Evolutionary conservation across 2,888 invertebrate species (phyloP).

Genomic region (Tetramorium bicarinatum): DNA sequence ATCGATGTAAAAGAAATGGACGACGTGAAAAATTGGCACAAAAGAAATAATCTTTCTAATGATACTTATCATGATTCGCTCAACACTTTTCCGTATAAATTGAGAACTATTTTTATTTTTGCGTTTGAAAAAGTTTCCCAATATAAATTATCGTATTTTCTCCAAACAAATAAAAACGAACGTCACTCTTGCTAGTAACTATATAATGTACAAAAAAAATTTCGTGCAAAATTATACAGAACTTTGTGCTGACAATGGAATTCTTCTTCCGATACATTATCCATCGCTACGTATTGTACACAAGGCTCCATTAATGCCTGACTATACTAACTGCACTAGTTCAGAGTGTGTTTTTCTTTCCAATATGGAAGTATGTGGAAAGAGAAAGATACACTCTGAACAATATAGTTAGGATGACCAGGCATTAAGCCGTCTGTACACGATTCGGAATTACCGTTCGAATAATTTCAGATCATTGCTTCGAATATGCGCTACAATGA

Average conservation of each 20-base stretch:
- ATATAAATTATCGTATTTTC: not conserved
- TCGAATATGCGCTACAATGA: conserved; percentile 68
- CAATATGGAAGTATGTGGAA: too few relatives aligned
- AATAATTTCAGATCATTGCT: conserved; percentile 64
- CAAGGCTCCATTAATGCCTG: too few relatives aligned
- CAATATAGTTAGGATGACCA: too few relatives aligned
- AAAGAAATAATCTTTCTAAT: conserved; percentile 64
- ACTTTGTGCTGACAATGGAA: conserved; percentile 12
- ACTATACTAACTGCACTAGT: too few relatives aligned
- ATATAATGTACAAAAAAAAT: not conserved
- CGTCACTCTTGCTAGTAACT: not conserved
- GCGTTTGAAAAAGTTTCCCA: not conserved
- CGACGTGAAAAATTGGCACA: conserved; percentile 66
- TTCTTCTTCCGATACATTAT: conserved; percentile 7
- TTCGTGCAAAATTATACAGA: not conserved
- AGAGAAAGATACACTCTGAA: too few relatives aligned
- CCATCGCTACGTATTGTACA: conserved; percentile 14
- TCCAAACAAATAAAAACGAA: not conserved
- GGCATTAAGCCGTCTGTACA: too few relatives aligned
- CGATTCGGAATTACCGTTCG: conserved; percentile 20
- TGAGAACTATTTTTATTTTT: conserved; percentile 8
- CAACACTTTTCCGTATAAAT: not conserved
- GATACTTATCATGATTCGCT: conserved; percentile 59
- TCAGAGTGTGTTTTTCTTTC: too few relatives aligned
- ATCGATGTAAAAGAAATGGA: conserved; percentile 36